Evolutionary conservation across 2,113 vertebrate species (phyloP).

Genomic region (Bubo blakistoni): DNA sequence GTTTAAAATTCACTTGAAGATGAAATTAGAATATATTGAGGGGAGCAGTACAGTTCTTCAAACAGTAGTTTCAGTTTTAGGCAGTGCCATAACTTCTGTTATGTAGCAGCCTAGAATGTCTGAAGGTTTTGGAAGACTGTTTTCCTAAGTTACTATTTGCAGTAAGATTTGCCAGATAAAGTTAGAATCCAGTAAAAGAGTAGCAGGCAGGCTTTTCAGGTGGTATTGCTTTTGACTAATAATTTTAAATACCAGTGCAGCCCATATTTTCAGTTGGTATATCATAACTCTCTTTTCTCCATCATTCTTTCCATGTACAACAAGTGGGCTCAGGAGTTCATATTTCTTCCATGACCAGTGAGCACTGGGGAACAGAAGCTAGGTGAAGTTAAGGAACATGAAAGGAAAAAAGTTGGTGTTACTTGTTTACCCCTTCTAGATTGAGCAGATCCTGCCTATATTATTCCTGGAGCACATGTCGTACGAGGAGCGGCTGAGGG

Average conservation of each 20-base stretch:
- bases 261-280: not conserved
- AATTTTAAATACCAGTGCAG: not conserved
- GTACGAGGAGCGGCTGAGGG: too few species aligned
- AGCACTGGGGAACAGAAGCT: not conserved
- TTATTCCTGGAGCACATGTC: too few species aligned
- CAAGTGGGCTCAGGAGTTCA: not conserved
- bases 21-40: not conserved
- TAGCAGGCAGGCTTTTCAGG: not conserved
- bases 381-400: not conserved
- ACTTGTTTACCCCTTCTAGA: not conserved
- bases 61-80: not conserved
- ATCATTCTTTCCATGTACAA: not conserved
- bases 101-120: not conserved
- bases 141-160: not conserved
- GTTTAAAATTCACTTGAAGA: not conserved
- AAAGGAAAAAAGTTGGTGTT: not conserved
- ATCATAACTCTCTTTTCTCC: not conserved
- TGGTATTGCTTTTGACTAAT: not conserved
- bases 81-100: not conserved
- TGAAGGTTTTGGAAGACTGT: not conserved
- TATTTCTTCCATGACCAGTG: not conserved
- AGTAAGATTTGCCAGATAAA: not conserved
- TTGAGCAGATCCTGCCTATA: not conserved
- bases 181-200: not conserved
- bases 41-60: not conserved